Evolutionary conservation across 1,140 invertebrate species (phyloP), one percentile per base, ranked within the genome.

Genomic region (Diabrotica undecimpunctata): DNA sequence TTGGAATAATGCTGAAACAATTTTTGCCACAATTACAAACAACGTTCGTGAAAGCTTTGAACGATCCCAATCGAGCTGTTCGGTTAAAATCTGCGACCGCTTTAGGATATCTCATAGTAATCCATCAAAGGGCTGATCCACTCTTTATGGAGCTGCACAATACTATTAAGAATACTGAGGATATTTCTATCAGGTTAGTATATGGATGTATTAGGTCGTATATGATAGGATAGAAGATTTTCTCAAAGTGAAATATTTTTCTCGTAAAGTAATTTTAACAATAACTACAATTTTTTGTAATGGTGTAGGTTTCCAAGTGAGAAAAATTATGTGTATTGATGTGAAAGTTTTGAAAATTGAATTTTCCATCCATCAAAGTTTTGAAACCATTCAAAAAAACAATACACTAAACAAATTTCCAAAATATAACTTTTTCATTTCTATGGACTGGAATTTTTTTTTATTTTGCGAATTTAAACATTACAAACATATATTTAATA

Each of bases 1-100:
- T 95, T 65, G 94, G 94, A 12, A 84, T 90, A 8, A 91, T 96
- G 86, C 79, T 99, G 76, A 98, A 97, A 81, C 96, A 98, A 76
- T 99, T 99, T 81, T 83, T 99, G 72, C 97, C 97, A 9, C 97
- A 99, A 83, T 83, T 99, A 8, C 96, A 99, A 84, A 98, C 96
- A 13, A 98, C 97, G 5, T 99, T 99, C 80, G 83, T 98, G 10
- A 97, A 97, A 83, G 90, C 96, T 5, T 81, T 98, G 13, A 90
- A 91, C 79, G 97, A 98, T 79, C 86, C 88, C 35, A 92, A 94
- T 77, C 82, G 95, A 66, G 85, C 87, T 70, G 95, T 98, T 0
- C 84, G 96, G 66, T 83, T 98, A 46, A 93, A 94, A 82, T 93
- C 96, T 9, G 95, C 94, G 0, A 83, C 84, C 59, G 96, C 95